Base-by-base conservation (phyloP, 2,113 vertebrate species). In the Cinclus mexicanus region DNA sequence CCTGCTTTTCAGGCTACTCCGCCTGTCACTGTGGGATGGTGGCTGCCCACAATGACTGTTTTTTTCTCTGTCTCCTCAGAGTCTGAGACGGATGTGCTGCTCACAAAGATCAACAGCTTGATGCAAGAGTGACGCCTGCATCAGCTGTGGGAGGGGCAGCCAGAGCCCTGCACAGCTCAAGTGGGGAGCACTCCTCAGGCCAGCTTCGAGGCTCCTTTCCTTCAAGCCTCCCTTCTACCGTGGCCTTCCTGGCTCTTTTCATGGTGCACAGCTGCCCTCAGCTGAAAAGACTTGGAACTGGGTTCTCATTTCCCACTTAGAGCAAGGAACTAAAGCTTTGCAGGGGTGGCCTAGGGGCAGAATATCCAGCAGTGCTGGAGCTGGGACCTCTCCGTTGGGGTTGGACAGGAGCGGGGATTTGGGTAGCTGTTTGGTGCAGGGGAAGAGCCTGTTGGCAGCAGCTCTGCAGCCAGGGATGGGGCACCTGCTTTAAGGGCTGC, bases 101-200 rank as follows among this genome's bases (percentile, higher is more conserved):
- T 98, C 67, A 98, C 97, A 17, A 98, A 97, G 93, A 98, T 98
- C 96, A 98, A 98, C 93, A 98, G 91, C 82, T 84, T 97, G 70
- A 74, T 87, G 78, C 92, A 71, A 13, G 98, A 98, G n/a, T 98
- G 93, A 98, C 44, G 11, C 49, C 68, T 41, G 49, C 29, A 14
- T 50, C 83, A 75, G 87, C 90, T 49, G 1, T 22, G 37, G 68
- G 50, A 72, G 44, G 70, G n/a, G 65, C 79, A 83, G 79, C 64
- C 61, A 37, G 63, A 85, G 78, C 42, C 44, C n/a, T 37, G 76
- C 56, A 10, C 29, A 17, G 49, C 72, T 49, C 33, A 5, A 42
- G 33, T 6, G 1, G 47, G 71, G 47, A 79, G 57, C 15, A 7
- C 20, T 76, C 53, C 55, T 75, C 64, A 14, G 76, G 31, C 84